These are phyloP conservation scores for Rotaria magnacalcarata DNA, from an alignment of 2,888 invertebrate genomes.

Conservation along the genomic window DNA sequence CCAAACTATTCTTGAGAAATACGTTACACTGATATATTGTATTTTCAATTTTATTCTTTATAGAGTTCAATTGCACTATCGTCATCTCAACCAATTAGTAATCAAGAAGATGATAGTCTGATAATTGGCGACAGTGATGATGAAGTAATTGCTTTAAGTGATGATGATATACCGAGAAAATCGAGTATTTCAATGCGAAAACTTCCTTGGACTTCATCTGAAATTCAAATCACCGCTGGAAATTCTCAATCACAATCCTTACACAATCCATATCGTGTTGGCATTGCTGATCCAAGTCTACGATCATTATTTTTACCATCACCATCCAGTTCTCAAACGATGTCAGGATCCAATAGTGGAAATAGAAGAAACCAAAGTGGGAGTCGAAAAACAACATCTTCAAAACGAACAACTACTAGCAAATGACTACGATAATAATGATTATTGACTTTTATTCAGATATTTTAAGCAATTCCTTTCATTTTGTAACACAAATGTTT, in stretches of 20 bases:
- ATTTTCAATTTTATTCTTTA: too few relatives aligned
- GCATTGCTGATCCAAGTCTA: slow-evolving; percentile 9
- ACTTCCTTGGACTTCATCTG: not conserved
- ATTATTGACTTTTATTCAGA: not conserved
- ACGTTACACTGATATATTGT: too few relatives aligned
- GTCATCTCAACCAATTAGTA: not conserved
- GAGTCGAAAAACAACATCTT: not conserved
- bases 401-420: not conserved
- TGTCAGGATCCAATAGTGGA: not conserved
- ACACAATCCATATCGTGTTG: slow-evolving; percentile 15
- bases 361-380: not conserved
- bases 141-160: not conserved
- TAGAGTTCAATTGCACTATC: not conserved
- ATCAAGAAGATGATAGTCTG: not conserved
- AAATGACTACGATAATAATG: not conserved
- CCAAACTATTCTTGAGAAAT: too few relatives aligned
- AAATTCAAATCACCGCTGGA: not conserved
- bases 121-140: not conserved
- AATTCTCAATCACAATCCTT: not conserved
- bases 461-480: not conserved
- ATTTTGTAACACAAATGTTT: not conserved
- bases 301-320: not conserved
- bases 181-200: not conserved
- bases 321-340: not conserved
- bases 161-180: not conserved